A percentile compares a stretch with the other conserved stretches of the same genome.
Conservation (phyloP, 2,113 vertebrate species). For the Erinaceus europaeus region DNA sequence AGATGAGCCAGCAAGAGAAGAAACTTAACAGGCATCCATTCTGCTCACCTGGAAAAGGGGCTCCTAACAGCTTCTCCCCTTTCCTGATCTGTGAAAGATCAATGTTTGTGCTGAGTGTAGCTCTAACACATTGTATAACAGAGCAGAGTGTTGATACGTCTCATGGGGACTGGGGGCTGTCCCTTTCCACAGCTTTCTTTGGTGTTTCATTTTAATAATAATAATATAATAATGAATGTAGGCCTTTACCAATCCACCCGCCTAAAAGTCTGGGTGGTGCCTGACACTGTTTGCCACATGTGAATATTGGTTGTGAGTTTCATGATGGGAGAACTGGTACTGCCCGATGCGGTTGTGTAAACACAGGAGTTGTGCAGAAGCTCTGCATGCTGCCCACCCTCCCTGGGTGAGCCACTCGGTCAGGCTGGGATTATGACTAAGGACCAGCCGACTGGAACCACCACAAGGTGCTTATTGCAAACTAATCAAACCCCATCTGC, state of each 20-base stretch:
- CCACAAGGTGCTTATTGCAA: constrained; percentile 14
- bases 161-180: neutral
- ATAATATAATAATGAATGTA: neutral
- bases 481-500: neutral
- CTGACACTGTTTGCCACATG: no score
- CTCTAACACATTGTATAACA: neutral
- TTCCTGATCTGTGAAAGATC: neutral
- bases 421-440: neutral
- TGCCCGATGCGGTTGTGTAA: neutral
- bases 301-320: neutral
- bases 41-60: neutral
- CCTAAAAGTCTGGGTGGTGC: neutral
- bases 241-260: neutral
- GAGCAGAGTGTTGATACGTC: neutral
- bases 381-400: neutral
- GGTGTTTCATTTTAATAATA: constrained; percentile 35
- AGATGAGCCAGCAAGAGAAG: neutral
- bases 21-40: neutral
- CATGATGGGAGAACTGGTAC: neutral
- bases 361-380: neutral
- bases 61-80: neutral
- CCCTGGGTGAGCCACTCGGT: fast-evolving
- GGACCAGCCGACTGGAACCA: neutral
- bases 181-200: constrained; percentile 54
- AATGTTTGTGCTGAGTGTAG: neutral